Conservation (phyloP, 2,113 vertebrate genomes). For the pig (Sus scrofa) region DNA sequence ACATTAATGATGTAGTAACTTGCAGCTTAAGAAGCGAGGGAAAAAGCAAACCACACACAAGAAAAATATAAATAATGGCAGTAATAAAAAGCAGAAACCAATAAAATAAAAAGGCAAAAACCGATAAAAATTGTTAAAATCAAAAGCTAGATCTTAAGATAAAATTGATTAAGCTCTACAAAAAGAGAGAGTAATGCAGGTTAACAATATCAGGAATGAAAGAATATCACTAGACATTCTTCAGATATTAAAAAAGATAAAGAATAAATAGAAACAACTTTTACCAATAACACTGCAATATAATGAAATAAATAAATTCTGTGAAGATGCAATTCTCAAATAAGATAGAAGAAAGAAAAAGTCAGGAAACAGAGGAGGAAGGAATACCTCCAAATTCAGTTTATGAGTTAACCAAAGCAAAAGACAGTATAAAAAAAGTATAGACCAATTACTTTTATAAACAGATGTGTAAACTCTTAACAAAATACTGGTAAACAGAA, state of each 20-base stretch:
- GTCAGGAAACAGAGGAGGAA: neutral
- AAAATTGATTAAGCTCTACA: neutral
- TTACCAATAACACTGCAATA: neutral
- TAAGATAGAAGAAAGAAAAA: neutral
- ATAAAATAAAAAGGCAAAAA: neutral
- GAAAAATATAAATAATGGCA: neutral
- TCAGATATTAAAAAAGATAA: neutral
- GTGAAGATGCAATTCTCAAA: neutral
- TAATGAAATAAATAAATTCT: neutral
- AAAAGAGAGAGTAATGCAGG: neutral
- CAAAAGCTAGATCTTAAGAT: neutral
- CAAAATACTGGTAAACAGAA: conserved; percentile 7
- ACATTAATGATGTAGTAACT: neutral
- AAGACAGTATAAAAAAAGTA: neutral
- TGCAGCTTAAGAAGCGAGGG: neutral
- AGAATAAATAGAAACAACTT: neutral
- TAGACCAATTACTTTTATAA: neutral
- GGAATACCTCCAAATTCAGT: neutral
- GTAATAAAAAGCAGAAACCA: conserved; percentile 8
- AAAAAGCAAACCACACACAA: neutral
- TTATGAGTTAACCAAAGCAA: neutral
- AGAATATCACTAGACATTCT: neutral
- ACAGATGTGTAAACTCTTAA: neutral
- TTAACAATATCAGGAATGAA: neutral
- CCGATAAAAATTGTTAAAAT: neutral